These are phyloP conservation scores for Labeo rohita DNA, from an alignment of 2,113 vertebrate species.

Conservation along the genomic window DNA sequence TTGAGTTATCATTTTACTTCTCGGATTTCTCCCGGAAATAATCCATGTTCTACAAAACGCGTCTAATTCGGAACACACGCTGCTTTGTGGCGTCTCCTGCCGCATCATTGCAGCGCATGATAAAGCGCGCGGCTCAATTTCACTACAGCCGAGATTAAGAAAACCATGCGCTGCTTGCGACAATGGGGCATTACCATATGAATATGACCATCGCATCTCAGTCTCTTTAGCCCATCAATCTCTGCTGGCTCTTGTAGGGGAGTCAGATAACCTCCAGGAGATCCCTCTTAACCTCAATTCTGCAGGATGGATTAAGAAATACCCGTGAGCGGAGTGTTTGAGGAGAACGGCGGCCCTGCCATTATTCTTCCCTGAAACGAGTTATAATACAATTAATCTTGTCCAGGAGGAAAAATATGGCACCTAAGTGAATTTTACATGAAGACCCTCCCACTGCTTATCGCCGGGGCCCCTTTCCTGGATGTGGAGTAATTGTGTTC, in stretches of 20 bases:
- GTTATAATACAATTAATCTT: slow-evolving; percentile 83
- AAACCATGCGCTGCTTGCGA: slow-evolving; percentile 71
- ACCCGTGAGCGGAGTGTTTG: slow-evolving; percentile 65
- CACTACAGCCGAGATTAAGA: slow-evolving; percentile 78
- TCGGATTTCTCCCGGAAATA: slow-evolving; percentile 26
- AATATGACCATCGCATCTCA: slow-evolving; percentile 76
- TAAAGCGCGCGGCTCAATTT: slow-evolving; percentile 75
- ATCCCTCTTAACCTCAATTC: slow-evolving; percentile 88
- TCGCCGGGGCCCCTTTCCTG: slow-evolving; percentile 60
- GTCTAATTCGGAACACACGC: slow-evolving; percentile 41
- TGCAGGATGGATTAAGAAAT: slow-evolving; percentile 83
- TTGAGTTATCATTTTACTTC: slow-evolving; percentile 49
- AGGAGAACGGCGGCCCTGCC: slow-evolving; percentile 60
- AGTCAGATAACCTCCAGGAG: slow-evolving; percentile 83
- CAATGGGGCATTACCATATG: slow-evolving; percentile 84
- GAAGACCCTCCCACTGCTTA: slow-evolving; percentile 77
- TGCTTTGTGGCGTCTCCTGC: slow-evolving; percentile 49
- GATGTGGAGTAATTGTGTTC: slow-evolving; percentile 62
- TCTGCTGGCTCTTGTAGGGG: slow-evolving; percentile 71
- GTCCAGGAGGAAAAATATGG: slow-evolving; percentile 76
- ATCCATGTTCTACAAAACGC: slow-evolving; percentile 39
- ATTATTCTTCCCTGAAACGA: slow-evolving; percentile 74
- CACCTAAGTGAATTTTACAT: slow-evolving; percentile 84
- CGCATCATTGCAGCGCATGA: slow-evolving; percentile 69
- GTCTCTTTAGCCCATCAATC: slow-evolving; percentile 83